Conservation (phyloP, 2,113 vertebrate genomes). For the Mus spicilegus region DNA sequence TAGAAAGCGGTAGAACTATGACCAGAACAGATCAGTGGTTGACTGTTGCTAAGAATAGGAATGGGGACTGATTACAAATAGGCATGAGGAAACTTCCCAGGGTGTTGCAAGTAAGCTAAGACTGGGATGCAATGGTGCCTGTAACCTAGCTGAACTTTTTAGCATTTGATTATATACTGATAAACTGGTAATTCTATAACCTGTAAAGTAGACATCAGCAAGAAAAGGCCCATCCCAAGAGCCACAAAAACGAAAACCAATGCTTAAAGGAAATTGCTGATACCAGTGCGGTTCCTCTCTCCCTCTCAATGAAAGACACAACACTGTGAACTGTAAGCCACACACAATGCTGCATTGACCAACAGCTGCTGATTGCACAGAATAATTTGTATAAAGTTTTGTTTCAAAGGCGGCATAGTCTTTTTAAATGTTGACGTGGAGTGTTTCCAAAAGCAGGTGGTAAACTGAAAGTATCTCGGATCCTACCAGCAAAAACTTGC, state of each 20-base stretch:
- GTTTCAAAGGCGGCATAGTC: not conserved
- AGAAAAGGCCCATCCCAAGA: not conserved
- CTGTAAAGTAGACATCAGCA: not conserved
- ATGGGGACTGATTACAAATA: not conserved
- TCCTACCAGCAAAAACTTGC: slow-evolving; percentile 27
- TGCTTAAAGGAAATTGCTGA: not conserved
- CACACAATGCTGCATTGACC: not conserved
- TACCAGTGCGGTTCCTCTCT: not conserved
- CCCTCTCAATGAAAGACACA: not conserved
- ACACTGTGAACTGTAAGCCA: not conserved
- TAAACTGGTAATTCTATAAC: not conserved
- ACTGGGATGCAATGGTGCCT: not conserved
- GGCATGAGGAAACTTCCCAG: not conserved
- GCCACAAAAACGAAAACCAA: not conserved
- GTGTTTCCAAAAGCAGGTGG: slow-evolving; percentile 20
- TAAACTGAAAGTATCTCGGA: not conserved
- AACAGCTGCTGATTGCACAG: not conserved
- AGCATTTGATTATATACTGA: not conserved
- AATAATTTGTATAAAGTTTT: slow-evolving; percentile 18
- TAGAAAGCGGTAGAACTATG: not conserved
- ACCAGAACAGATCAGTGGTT: not conserved
- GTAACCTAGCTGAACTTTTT: not conserved
- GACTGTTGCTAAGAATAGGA: not conserved
- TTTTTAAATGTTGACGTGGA: slow-evolving; percentile 35
- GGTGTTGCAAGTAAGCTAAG: slow-evolving; percentile 16